A percentile compares a stretch with the other conserved stretches of the same genome.
These are phyloP conservation scores for Stercorarius parasiticus DNA, from an alignment of 2,113 vertebrate species.

Conservation along the genomic window DNA sequence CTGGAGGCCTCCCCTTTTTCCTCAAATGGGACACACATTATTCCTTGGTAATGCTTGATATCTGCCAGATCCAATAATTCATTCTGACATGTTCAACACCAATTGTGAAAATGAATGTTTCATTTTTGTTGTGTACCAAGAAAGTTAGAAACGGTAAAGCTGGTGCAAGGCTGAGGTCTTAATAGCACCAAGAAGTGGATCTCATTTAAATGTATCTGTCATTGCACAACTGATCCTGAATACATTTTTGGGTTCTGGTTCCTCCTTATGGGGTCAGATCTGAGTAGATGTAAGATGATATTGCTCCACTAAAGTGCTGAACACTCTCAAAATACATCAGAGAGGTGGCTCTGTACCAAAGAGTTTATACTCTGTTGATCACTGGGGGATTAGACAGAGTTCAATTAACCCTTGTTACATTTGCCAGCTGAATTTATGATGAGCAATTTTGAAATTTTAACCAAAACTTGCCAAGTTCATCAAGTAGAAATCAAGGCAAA, in stretches of 20 bases:
- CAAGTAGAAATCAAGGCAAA: background rate
- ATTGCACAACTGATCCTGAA: background rate
- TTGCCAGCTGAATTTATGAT: background rate
- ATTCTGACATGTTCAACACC: background rate
- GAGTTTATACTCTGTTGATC: background rate
- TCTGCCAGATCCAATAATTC: background rate
- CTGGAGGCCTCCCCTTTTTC: background rate
- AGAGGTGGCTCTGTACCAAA: background rate
- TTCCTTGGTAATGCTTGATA: constrained; percentile 23
- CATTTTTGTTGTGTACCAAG: background rate
- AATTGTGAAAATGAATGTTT: background rate
- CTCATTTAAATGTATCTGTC: background rate
- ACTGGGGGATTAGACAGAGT: background rate
- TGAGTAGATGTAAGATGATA: background rate
- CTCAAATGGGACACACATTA: constrained; percentile 31
- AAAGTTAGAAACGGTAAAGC: background rate
- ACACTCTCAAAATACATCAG: background rate
- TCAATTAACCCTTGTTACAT: background rate
- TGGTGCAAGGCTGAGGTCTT: background rate
- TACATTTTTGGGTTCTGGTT: background rate
- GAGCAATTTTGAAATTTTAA: background rate
- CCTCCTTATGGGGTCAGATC: background rate
- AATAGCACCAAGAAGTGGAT: background rate
- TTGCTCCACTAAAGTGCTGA: background rate
- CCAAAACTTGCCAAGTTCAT: background rate